Conservation (phyloP, 2,797 vertebrate species). For the Gephyroberyx darwinii region DNA sequence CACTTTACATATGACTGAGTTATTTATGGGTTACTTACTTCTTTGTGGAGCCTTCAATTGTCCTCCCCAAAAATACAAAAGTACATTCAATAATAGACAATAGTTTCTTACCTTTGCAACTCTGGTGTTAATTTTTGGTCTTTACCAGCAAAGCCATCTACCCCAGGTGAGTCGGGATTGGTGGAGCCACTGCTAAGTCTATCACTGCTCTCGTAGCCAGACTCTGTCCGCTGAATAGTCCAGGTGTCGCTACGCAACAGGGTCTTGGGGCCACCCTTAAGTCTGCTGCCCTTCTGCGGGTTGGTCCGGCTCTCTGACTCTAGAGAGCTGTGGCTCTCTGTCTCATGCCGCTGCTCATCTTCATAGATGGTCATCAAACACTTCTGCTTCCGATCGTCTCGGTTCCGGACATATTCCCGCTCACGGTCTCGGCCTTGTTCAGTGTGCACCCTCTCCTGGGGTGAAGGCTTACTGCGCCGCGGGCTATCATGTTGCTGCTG, state of each 20-base stretch:
- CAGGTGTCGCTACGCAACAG: conserved; percentile 85
- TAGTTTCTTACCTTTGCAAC: conserved; percentile 83
- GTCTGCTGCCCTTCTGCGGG: conserved; percentile 74
- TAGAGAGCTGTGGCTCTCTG: conserved; percentile 88
- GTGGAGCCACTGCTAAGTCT: conserved; percentile 92
- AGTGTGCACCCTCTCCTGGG: conserved; percentile 69
- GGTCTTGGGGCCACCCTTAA: conserved; percentile 79
- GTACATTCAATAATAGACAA: background rate
- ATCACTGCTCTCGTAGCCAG: conserved; percentile 95
- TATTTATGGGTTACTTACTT: background rate
- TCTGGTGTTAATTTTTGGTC: conserved; percentile 79
- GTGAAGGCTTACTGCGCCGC: conserved; percentile 70
- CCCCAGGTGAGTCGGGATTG: conserved; percentile 88
- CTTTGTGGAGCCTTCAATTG: background rate
- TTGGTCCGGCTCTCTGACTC: conserved; percentile 84
- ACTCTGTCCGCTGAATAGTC: conserved; percentile 95
- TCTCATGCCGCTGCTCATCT: conserved; percentile 91
- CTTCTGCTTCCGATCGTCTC: conserved; percentile 86
- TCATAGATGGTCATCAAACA: conserved; percentile 96
- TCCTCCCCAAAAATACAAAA: background rate
- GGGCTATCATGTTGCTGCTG: conserved; percentile 84
- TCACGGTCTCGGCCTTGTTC: conserved; percentile 61
- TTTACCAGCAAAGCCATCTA: conserved; percentile 80
- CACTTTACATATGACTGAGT: background rate
- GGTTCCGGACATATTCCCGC: conserved; percentile 66